Evolutionary conservation across 2,113 vertebrate species (phyloP).

Genomic region (Cottus gobio): DNA sequence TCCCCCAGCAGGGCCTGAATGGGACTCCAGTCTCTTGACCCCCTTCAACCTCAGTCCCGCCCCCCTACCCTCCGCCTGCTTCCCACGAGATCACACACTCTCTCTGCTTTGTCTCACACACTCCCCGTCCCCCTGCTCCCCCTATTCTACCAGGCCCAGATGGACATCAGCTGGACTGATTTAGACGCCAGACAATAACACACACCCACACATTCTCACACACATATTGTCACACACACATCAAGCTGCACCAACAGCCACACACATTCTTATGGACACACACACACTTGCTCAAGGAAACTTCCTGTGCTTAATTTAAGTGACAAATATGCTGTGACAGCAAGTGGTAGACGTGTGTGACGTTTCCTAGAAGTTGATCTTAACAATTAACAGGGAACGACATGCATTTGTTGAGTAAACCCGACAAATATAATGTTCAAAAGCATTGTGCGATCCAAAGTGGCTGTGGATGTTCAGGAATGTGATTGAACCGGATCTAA

Average conservation of each 20-base stretch:
- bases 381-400: neutral
- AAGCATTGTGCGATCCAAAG: neutral
- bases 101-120: constrained; percentile 55
- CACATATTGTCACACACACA: constrained; percentile 37
- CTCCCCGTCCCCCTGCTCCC: constrained; percentile 48
- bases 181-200: constrained; percentile 56
- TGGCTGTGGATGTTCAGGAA: neutral
- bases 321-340: neutral
- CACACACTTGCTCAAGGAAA: neutral
- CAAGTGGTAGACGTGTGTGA: neutral
- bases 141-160: constrained; percentile 58
- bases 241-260: constrained; percentile 5
- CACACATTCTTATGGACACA: constrained; percentile 7
- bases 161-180: constrained; percentile 69
- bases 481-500: neutral
- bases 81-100: constrained; percentile 43
- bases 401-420: neutral
- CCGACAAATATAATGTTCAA: neutral
- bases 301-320: neutral
- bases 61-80: constrained; percentile 19
- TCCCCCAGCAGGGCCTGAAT: neutral
- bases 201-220: constrained; percentile 45
- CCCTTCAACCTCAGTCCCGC: constrained; percentile 26
- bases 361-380: neutral
- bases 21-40: constrained; percentile 52